phyloP scores from a whole-genome alignment of 2,113 vertebrate genomes.

The Cyanoramphus novaezelandiae region DNA sequence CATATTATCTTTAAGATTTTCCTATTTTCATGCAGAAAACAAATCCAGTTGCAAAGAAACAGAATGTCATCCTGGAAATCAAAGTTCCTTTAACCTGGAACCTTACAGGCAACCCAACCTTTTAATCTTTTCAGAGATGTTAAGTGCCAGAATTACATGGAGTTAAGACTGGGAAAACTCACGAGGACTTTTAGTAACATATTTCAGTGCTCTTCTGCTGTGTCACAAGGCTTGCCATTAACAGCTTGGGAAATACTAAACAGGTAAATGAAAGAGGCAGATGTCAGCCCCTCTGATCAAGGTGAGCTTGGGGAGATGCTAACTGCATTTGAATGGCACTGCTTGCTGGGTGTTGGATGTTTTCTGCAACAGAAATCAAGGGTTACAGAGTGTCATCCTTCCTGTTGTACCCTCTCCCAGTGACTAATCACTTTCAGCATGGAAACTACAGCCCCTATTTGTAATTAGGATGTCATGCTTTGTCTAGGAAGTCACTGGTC shows the following conservation, averaged over 20 bases:
- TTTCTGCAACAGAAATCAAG: background rate
- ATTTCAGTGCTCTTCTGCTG: background rate
- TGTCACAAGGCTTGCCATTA: background rate
- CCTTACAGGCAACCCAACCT: background rate
- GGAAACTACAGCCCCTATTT: background rate
- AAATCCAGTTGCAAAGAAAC: background rate
- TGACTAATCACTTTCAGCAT: background rate
- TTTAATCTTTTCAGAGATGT: background rate
- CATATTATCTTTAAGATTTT: background rate
- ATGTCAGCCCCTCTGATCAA: background rate
- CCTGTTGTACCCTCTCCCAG: background rate
- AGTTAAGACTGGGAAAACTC: background rate
- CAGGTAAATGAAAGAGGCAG: background rate
- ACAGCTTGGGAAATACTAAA: background rate
- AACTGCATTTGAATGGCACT: background rate
- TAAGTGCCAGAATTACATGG: background rate
- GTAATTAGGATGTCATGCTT: background rate
- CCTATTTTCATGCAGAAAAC: background rate
- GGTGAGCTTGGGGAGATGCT: background rate
- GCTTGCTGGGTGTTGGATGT: background rate
- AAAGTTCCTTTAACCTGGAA: conserved; percentile 9
- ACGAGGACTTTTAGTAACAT: background rate
- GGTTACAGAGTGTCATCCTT: background rate
- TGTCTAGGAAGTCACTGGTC: background rate
- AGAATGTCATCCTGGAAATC: background rate